These are phyloP conservation scores for Periplaneta americana DNA, from an alignment of 1,140 invertebrate species.

Conservation along the genomic window DNA sequence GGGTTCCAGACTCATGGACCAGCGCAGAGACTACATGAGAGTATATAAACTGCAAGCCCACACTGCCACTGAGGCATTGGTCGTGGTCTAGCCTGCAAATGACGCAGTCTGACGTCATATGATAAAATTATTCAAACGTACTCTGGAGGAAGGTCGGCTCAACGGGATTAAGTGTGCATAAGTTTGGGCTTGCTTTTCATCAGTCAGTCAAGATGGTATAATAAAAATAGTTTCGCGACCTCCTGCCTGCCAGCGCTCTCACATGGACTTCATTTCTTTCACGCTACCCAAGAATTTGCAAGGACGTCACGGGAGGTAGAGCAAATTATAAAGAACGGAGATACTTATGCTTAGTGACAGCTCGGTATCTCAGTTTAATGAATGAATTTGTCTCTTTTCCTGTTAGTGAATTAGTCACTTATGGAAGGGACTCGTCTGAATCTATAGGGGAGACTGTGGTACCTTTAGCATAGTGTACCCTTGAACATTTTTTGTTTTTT, in stretches of 20 bases:
- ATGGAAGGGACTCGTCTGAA: too few relatives aligned
- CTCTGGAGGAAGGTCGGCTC: background rate
- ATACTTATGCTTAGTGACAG: too few relatives aligned
- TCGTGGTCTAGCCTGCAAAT: background rate
- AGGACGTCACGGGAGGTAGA: too few relatives aligned
- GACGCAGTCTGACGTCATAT: background rate
- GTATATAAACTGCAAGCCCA: background rate
- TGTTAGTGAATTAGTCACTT: too few relatives aligned
- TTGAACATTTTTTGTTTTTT: too few relatives aligned
- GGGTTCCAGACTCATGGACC: background rate
- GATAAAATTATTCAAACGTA: background rate
- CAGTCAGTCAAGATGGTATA: background rate
- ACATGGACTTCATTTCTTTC: too few relatives aligned
- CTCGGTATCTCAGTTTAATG: too few relatives aligned
- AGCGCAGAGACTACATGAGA: background rate
- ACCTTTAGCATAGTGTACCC: too few relatives aligned
- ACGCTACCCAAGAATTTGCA: too few relatives aligned
- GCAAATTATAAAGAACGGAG: too few relatives aligned
- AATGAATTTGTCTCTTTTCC: too few relatives aligned
- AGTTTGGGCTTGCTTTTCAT: background rate
- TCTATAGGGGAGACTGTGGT: too few relatives aligned
- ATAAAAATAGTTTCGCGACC: background rate
- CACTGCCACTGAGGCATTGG: background rate
- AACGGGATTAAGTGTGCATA: background rate
- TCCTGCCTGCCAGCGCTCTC: background rate